phyloP scores from a whole-genome alignment of 2,797 vertebrate genomes.

The Euphonia xanthogaster region DNA sequence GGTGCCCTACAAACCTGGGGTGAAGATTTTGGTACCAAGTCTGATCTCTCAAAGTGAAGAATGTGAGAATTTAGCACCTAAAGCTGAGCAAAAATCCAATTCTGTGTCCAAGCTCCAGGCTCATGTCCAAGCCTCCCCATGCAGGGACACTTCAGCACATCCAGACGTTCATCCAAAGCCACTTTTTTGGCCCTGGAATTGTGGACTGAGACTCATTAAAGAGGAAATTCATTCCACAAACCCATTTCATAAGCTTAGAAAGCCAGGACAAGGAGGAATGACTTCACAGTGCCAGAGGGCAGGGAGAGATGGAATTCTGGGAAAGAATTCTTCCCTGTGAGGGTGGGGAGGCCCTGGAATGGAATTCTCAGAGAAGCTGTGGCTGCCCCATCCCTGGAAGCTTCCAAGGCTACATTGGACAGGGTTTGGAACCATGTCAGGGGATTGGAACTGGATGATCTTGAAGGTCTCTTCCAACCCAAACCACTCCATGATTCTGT shows the following conservation, averaged over 20 bases:
- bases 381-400: neutral
- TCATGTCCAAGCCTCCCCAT: neutral
- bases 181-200: neutral
- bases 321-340: neutral
- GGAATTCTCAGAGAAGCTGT: neutral
- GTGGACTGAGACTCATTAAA: neutral
- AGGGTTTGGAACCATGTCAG: neutral
- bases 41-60: neutral
- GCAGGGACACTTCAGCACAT: neutral
- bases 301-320: neutral
- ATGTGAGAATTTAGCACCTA: fast-evolving
- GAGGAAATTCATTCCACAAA: neutral
- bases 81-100: fast-evolving
- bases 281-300: neutral
- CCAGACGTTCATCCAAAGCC: neutral
- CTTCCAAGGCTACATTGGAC: fast-evolving
- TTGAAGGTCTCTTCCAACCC: neutral
- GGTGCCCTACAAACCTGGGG: neutral
- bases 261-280: neutral
- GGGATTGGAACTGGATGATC: fast-evolving
- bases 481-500: neutral
- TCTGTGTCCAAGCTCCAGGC: neutral
- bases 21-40: neutral
- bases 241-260: neutral
- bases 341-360: fast-evolving